phyloP scores from a whole-genome alignment of 2,888 invertebrate species.

The Caenorhabditis auriculariae region DNA sequence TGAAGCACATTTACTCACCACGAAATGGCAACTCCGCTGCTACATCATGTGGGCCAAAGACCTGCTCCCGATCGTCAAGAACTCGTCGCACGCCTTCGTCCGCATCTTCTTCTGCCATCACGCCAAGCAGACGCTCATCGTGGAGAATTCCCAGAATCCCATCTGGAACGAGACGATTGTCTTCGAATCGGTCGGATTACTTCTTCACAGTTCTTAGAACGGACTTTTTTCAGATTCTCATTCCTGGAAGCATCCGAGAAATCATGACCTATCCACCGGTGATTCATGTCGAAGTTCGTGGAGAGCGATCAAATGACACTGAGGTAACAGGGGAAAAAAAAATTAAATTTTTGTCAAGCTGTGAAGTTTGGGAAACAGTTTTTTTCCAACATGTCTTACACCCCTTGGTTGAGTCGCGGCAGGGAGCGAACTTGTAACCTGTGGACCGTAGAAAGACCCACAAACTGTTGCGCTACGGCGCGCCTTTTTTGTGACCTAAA shows the following conservation, averaged over 20 bases:
- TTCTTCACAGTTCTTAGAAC: neutral
- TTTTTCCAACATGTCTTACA: too few relatives aligned
- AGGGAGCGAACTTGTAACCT: too few relatives aligned
- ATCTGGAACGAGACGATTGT: slow-evolving; percentile 60
- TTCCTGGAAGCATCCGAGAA: slow-evolving; percentile 45
- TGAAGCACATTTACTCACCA: slow-evolving; percentile 43
- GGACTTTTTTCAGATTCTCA: slow-evolving; percentile 25
- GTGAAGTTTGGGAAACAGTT: too few relatives aligned
- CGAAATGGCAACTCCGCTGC: slow-evolving; percentile 40
- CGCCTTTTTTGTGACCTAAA: too few relatives aligned
- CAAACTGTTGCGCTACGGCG: too few relatives aligned
- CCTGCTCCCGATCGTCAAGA: slow-evolving; percentile 40
- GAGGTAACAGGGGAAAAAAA: too few relatives aligned
- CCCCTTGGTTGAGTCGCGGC: too few relatives aligned
- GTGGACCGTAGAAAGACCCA: too few relatives aligned
- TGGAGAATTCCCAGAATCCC: slow-evolving; percentile 54
- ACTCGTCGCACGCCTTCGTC: slow-evolving; percentile 46
- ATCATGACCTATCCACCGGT: slow-evolving; percentile 47
- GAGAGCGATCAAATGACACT: slow-evolving; percentile 44
- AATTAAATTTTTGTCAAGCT: neutral
- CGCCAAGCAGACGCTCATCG: slow-evolving; percentile 45
- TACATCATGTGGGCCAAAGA: slow-evolving; percentile 51
- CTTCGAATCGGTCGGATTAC: slow-evolving; percentile 26
- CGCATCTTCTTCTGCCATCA: slow-evolving; percentile 49
- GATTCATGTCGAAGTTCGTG: slow-evolving; percentile 52